These are phyloP conservation scores for Alcis repandata DNA, from an alignment of 2,888 invertebrate genomes.

Conservation along the genomic window DNA sequence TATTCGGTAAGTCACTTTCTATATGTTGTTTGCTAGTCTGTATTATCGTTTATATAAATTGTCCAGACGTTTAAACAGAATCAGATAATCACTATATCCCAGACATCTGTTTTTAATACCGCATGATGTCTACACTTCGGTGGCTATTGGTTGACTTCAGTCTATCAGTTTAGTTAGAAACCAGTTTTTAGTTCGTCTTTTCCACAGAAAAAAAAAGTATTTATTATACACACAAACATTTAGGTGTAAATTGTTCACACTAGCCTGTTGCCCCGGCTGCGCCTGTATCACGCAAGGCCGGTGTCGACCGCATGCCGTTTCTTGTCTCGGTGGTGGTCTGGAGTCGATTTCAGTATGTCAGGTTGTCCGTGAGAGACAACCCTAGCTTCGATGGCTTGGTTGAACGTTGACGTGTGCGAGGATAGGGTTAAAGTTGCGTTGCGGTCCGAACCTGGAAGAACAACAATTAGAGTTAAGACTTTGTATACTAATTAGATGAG, in stretches of 20 bases:
- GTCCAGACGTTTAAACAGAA: too few relatives aligned
- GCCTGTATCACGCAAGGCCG: conserved; percentile 76
- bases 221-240: not conserved
- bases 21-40: too few relatives aligned
- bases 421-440: conserved; percentile 74
- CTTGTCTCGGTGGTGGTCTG: conserved; percentile 90
- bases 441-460: conserved; percentile 64
- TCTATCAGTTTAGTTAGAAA: not conserved
- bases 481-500: too few relatives aligned
- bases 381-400: conserved; percentile 63
- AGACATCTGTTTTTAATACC: not conserved
- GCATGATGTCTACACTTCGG: not conserved
- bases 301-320: conserved; percentile 77
- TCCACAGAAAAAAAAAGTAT: not conserved
- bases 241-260: conserved; percentile 8
- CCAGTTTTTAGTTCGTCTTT: not conserved
- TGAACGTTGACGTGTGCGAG: conserved; percentile 75
- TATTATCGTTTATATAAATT: not conserved
- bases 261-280: conserved; percentile 9
- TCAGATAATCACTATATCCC: not conserved
- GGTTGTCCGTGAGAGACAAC: conserved; percentile 88
- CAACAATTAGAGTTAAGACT: too few relatives aligned
- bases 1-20: too few relatives aligned
- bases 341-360: conserved; percentile 94
- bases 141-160: not conserved